Percentiles rank a stretch among this genome's conserved stretches.
phyloP scores from a whole-genome alignment of 2,113 vertebrate genomes.

The Cyprinus carpio region DNA sequence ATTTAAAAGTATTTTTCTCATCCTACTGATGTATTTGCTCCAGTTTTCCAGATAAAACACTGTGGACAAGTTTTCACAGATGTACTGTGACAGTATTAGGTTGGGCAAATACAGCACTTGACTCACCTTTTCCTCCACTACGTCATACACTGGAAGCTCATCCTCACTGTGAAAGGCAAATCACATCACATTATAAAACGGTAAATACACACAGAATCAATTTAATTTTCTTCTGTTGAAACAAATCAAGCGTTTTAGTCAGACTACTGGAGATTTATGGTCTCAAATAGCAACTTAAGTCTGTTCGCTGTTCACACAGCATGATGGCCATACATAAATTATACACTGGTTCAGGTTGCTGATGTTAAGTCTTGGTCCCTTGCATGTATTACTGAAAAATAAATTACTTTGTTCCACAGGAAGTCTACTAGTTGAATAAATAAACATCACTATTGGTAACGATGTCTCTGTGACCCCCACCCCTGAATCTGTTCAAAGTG shows the following conservation, averaged over 20 bases:
- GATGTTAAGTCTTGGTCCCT: constrained; percentile 24
- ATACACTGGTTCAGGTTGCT: not conserved
- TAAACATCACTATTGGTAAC: constrained; percentile 32
- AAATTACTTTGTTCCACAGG: constrained; percentile 51
- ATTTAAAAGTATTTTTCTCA: not conserved
- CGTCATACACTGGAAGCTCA: constrained; percentile 75
- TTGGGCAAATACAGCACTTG: not conserved
- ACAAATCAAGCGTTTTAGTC: not conserved
- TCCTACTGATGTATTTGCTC: not conserved
- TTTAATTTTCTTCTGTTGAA: not conserved
- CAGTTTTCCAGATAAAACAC: not conserved
- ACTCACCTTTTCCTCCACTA: constrained; percentile 76
- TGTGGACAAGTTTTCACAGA: not conserved
- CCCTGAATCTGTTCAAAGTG: constrained; percentile 42
- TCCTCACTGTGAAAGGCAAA: constrained; percentile 63
- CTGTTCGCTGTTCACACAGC: not conserved
- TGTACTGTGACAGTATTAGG: not conserved
- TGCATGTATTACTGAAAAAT: constrained; percentile 28
- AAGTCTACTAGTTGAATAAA: constrained; percentile 43
- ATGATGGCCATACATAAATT: constrained; percentile 9
- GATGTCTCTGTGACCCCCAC: not conserved
- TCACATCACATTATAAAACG: not conserved
- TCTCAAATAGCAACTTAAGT: not conserved
- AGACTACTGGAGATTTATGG: not conserved
- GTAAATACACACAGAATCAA: not conserved